Evolutionary conservation across 2,797 vertebrate genomes (phyloP).

Genomic region (Melanotaenia trifasciata): DNA sequence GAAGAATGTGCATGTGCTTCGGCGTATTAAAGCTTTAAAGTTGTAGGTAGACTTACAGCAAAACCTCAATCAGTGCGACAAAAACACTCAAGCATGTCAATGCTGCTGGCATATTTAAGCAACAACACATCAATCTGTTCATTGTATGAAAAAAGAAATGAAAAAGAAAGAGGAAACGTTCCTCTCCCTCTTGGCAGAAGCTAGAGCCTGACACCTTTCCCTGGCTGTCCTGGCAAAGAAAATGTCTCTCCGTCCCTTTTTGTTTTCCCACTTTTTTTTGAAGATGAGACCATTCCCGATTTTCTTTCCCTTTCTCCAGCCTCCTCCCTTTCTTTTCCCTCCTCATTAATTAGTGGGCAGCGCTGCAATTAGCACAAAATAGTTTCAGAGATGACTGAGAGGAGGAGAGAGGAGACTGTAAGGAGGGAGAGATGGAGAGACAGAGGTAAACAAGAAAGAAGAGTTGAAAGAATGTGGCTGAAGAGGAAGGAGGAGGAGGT

Average conservation of each 20-base stretch:
- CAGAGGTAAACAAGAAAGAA: slow-evolving; percentile 64
- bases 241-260: slow-evolving; percentile 29
- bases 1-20: neutral
- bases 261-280: slow-evolving; percentile 59
- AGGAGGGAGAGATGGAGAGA: slow-evolving; percentile 23
- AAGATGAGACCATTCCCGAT: slow-evolving; percentile 66
- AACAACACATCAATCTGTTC: slow-evolving; percentile 58
- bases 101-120: slow-evolving; percentile 55
- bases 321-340: slow-evolving; percentile 59
- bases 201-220: slow-evolving; percentile 66
- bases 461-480: slow-evolving; percentile 70
- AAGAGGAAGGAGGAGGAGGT: slow-evolving; percentile 57
- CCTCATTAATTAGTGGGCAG: slow-evolving; percentile 75
- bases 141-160: slow-evolving; percentile 13
- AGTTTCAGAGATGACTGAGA: slow-evolving; percentile 37
- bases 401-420: slow-evolving; percentile 23
- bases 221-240: slow-evolving; percentile 73
- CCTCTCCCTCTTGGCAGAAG: slow-evolving; percentile 70
- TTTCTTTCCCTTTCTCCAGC: slow-evolving; percentile 58
- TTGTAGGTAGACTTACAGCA: neutral
- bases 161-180: slow-evolving; percentile 41
- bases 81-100: slow-evolving; percentile 10
- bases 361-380: slow-evolving; percentile 73
- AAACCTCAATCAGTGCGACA: slow-evolving; percentile 1
- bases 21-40: slow-evolving; percentile 20